Conservation (phyloP, 1,140 invertebrate genomes). For the Hylaeus volcanicus region DNA sequence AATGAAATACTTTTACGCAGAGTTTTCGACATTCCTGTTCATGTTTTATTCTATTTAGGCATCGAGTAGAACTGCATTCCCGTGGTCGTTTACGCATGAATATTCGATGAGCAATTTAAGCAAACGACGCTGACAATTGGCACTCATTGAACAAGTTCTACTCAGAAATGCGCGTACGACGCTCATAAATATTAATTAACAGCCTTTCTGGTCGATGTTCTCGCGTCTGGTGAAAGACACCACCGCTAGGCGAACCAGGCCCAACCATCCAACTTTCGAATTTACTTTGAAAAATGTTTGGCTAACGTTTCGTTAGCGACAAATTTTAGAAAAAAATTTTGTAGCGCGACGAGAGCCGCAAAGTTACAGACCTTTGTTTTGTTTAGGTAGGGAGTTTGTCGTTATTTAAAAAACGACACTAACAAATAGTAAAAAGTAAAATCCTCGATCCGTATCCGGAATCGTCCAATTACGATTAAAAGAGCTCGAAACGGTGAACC, state of each 20-base stretch:
- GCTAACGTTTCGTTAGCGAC: too few relatives aligned
- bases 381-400: too few relatives aligned
- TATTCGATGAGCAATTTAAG: constrained; percentile 49
- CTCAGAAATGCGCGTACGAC: constrained; percentile 34
- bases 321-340: too few relatives aligned
- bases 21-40: too few relatives aligned
- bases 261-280: too few relatives aligned
- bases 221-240: not conserved
- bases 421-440: too few relatives aligned
- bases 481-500: not conserved
- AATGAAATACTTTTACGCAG: too few relatives aligned
- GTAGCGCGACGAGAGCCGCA: too few relatives aligned
- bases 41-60: constrained; percentile 19
- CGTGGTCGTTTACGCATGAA: constrained; percentile 29
- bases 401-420: too few relatives aligned
- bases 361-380: too few relatives aligned
- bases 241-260: too few relatives aligned
- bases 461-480: not conserved
- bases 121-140: constrained; percentile 36
- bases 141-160: constrained; percentile 43
- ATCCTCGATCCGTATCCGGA: not conserved
- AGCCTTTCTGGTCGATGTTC: not conserved
- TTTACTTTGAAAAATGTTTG: too few relatives aligned
- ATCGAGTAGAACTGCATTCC: constrained; percentile 17
- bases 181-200: constrained; percentile 49